These are phyloP conservation scores for Sebastes variabilis DNA, from an alignment of 2,797 vertebrate genomes.

Conservation along the genomic window DNA sequence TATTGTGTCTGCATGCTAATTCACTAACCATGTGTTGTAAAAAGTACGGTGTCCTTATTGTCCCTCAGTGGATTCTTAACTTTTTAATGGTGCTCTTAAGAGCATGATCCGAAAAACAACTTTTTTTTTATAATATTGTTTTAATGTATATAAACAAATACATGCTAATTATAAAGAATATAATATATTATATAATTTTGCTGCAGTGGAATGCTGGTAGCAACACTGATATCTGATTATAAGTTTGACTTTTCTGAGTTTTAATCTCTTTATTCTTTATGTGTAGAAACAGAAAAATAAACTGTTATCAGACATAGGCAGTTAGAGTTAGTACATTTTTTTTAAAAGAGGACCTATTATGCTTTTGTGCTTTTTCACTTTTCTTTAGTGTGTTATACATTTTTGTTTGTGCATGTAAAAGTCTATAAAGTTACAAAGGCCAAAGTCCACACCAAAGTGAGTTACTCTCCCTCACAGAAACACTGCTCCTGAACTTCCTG, in stretches of 20 bases:
- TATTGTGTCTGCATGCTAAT: conserved; percentile 61
- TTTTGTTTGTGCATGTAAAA: too few species aligned
- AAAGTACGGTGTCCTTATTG: conserved; percentile 4
- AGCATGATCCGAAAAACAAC: neutral
- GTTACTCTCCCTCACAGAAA: too few species aligned
- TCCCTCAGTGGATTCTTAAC: conserved; percentile 11
- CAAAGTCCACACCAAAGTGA: too few species aligned
- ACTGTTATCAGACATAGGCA: neutral
- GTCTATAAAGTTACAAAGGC: too few species aligned
- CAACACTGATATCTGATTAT: neutral
- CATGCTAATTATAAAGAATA: neutral
- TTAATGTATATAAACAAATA: neutral
- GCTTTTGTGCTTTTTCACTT: too few species aligned
- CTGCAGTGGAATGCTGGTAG: too few species aligned
- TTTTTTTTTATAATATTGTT: neutral
- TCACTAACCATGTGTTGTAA: neutral
- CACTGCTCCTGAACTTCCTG: too few species aligned
- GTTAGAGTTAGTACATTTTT: neutral
- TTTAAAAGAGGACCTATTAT: too few species aligned
- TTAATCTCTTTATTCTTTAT: neutral
- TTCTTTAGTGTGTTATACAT: too few species aligned
- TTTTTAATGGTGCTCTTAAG: neutral
- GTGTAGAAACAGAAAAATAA: neutral
- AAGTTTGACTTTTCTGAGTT: neutral
- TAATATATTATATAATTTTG: neutral